Conservation (phyloP, 1,140 invertebrate species). For the Nephila pilipes region DNA sequence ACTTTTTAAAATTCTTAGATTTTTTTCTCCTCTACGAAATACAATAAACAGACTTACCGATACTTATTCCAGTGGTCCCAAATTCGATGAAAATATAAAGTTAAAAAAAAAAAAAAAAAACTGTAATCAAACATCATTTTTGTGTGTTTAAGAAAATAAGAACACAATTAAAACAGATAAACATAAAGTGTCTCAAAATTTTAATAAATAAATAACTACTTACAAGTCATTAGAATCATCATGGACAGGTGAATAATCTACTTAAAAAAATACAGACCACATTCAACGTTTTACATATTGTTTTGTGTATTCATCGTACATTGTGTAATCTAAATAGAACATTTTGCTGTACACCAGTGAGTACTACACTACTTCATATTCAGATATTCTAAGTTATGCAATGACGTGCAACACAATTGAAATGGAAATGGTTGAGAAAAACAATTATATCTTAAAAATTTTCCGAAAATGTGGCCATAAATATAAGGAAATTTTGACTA, state of each 20-base stretch:
- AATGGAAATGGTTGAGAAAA: conserved; percentile 20
- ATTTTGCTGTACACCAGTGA: conserved; percentile 70
- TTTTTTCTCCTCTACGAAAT: no score
- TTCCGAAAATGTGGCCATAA: no score
- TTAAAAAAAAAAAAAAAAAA: no score
- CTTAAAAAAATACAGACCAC: conserved; percentile 73
- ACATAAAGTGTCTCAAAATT: conserved; percentile 46
- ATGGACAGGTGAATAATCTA: conserved; percentile 72
- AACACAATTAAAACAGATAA: conserved; percentile 34
- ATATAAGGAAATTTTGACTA: no score
- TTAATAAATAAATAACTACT: conserved; percentile 76
- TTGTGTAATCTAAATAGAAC: conserved; percentile 64
- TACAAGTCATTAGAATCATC: conserved; percentile 69
- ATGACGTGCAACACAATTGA: conserved; percentile 48
- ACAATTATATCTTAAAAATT: neutral
- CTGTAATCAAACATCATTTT: neutral
- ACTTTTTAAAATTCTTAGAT: no score
- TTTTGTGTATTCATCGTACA: conserved; percentile 72
- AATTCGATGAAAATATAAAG: neutral
- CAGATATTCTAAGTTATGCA: conserved; percentile 1
- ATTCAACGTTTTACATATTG: conserved; percentile 60
- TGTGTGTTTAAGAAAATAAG: neutral
- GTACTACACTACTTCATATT: conserved; percentile 49
- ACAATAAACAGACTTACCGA: neutral
- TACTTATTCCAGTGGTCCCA: neutral